These are phyloP conservation scores for Sinocyclocheilus anophthalmus DNA, from an alignment of 2,113 vertebrate species.

Conservation along the genomic window DNA sequence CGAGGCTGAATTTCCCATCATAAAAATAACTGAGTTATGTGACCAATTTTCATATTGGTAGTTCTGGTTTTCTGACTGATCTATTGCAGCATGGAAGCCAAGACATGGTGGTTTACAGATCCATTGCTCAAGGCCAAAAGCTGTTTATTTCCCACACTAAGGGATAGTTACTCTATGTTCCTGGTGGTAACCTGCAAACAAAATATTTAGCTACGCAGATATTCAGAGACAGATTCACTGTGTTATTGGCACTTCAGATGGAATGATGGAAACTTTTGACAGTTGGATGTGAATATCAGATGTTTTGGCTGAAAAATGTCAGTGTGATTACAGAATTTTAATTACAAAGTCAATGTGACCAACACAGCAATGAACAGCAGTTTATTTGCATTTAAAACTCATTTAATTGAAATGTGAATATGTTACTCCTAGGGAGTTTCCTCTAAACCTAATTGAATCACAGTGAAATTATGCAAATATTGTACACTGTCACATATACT, in stretches of 20 bases:
- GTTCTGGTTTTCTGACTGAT: conserved; percentile 10
- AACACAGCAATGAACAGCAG: neutral
- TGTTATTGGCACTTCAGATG: neutral
- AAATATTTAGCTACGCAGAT: conserved; percentile 25
- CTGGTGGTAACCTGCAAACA: conserved; percentile 9
- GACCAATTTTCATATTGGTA: conserved; percentile 21
- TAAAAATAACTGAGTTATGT: conserved; percentile 38
- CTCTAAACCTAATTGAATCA: too few species aligned
- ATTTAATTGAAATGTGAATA: neutral
- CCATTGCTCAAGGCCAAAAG: neutral
- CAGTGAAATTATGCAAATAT: neutral
- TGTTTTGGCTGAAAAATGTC: neutral
- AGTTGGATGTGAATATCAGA: neutral
- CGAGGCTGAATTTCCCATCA: conserved; percentile 33
- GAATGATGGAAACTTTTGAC: conserved; percentile 5
- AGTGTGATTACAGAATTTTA: neutral
- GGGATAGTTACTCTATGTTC: neutral
- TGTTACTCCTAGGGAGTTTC: neutral
- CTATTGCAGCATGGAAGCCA: neutral
- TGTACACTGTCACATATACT: neutral
- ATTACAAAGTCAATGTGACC: neutral
- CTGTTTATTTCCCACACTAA: conserved; percentile 27
- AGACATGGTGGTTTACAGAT: conserved; percentile 26
- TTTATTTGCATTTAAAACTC: neutral
- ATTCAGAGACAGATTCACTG: neutral